These are phyloP conservation scores for Autographa pulchrina DNA, from an alignment of 2,888 invertebrate genomes.

Conservation along the genomic window DNA sequence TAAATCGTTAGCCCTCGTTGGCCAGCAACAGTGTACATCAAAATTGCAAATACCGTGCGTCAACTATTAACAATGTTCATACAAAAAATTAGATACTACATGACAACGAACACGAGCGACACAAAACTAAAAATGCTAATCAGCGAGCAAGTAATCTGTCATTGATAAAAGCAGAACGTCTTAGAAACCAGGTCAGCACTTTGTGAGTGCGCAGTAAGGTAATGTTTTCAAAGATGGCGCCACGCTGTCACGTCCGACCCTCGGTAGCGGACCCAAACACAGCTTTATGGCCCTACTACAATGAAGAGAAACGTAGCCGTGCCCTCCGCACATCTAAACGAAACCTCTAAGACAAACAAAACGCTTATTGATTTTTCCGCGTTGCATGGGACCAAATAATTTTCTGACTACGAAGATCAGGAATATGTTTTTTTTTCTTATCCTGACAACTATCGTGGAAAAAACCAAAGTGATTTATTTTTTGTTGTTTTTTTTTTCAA, in stretches of 20 bases:
- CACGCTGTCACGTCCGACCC: constrained; percentile 25
- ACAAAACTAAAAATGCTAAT: constrained; percentile 36
- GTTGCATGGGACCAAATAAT: background rate
- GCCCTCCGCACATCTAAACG: constrained; percentile 2
- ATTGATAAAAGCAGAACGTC: constrained; percentile 46
- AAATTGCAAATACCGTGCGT: too few species aligned
- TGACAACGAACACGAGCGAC: constrained; percentile 10
- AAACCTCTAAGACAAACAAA: constrained; percentile 8
- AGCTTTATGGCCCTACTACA: background rate
- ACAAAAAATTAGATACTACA: too few species aligned
- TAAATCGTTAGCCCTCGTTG: too few species aligned
- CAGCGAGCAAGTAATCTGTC: constrained; percentile 46
- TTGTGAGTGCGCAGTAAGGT: constrained; percentile 11
- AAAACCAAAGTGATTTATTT: background rate
- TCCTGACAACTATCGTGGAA: background rate
- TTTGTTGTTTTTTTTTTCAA: too few species aligned
- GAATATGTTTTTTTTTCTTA: background rate
- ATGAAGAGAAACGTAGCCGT: background rate
- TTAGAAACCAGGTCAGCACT: constrained; percentile 49
- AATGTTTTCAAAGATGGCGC: constrained; percentile 38
- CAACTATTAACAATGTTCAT: too few species aligned
- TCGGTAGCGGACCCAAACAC: background rate
- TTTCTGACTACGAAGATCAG: background rate
- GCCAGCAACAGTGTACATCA: too few species aligned
- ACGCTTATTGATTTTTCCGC: constrained; percentile 5